A percentile compares a stretch with the other conserved stretches of the same genome.
These are phyloP conservation scores for Megalops cyprinoides DNA, from an alignment of 2,797 vertebrate species.

Conservation along the genomic window DNA sequence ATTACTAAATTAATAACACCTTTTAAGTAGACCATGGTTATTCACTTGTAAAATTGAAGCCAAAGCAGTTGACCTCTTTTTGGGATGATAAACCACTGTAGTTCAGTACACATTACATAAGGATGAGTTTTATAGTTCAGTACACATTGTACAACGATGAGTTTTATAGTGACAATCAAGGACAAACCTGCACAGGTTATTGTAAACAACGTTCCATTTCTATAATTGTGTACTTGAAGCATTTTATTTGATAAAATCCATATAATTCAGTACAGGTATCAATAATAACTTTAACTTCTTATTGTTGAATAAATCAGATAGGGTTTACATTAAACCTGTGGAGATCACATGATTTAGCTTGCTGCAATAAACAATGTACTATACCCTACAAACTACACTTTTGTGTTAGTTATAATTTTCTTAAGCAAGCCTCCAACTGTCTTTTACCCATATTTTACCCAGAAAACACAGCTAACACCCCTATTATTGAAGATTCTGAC, in stretches of 20 bases:
- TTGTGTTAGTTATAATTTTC: background rate
- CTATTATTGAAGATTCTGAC: too few species aligned
- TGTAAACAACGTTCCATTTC: background rate
- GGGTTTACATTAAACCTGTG: too few species aligned
- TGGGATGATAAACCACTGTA: background rate
- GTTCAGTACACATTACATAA: background rate
- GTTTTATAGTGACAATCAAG: background rate
- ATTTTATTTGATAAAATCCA: background rate
- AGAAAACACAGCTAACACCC: too few species aligned
- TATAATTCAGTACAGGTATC: background rate
- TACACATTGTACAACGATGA: background rate
- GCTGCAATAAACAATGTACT: too few species aligned
- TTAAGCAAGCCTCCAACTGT: too few species aligned
- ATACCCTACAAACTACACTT: too few species aligned
- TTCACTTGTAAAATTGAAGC: constrained; percentile 6
- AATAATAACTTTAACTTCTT: too few species aligned
- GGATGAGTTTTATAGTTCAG: background rate
- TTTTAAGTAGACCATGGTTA: constrained; percentile 1
- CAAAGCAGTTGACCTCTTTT: constrained; percentile 1
- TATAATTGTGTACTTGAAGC: background rate
- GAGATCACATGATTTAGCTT: too few species aligned
- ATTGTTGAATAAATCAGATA: too few species aligned
- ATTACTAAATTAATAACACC: background rate
- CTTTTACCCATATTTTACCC: too few species aligned
- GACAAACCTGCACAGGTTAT: background rate